Percentiles rank a stretch among this genome's conserved stretches.
These are phyloP conservation scores for Drosophila rellima DNA, from an alignment of 2,888 invertebrate genomes.

Conservation along the genomic window DNA sequence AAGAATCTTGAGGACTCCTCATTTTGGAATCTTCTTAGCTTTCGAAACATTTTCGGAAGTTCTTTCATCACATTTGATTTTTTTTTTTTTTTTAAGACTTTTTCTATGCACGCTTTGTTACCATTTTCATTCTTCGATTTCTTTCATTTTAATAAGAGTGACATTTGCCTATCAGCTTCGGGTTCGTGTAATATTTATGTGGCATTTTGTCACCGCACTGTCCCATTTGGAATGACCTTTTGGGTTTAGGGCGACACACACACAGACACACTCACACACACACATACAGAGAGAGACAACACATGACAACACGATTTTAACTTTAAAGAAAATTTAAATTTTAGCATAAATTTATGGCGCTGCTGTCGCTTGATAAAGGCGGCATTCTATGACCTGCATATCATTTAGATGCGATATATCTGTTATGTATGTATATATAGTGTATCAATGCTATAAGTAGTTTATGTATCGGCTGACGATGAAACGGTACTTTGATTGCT, in stretches of 20 bases:
- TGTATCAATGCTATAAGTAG: slow-evolving; percentile 47
- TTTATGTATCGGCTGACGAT: slow-evolving; percentile 56
- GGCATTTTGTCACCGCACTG: slow-evolving; percentile 69
- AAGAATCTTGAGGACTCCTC: background rate
- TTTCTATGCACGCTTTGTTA: slow-evolving; percentile 40
- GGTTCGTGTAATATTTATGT: slow-evolving; percentile 73
- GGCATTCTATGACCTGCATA: slow-evolving; percentile 58
- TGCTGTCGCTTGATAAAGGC: slow-evolving; percentile 53
- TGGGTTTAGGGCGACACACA: slow-evolving; percentile 32
- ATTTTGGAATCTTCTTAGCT: slow-evolving; percentile 1
- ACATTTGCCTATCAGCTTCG: slow-evolving; percentile 73
- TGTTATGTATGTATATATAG: slow-evolving; percentile 13
- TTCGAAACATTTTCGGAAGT: slow-evolving; percentile 60
- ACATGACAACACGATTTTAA: slow-evolving; percentile 45
- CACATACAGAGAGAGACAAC: slow-evolving; percentile 15
- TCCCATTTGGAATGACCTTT: slow-evolving; percentile 65
- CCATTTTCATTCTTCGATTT: slow-evolving; percentile 28
- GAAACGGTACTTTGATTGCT: slow-evolving; percentile 67
- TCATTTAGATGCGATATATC: slow-evolving; percentile 57
- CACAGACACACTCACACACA: slow-evolving; percentile 16
- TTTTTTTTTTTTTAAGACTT: slow-evolving; percentile 20
- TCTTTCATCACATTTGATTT: slow-evolving; percentile 41
- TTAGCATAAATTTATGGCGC: slow-evolving; percentile 76
- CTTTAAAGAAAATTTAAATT: slow-evolving; percentile 76
- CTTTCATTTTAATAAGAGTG: slow-evolving; percentile 67